phyloP scores from a whole-genome alignment of 2,888 invertebrate genomes.

The Schizotus pectinicornis region DNA sequence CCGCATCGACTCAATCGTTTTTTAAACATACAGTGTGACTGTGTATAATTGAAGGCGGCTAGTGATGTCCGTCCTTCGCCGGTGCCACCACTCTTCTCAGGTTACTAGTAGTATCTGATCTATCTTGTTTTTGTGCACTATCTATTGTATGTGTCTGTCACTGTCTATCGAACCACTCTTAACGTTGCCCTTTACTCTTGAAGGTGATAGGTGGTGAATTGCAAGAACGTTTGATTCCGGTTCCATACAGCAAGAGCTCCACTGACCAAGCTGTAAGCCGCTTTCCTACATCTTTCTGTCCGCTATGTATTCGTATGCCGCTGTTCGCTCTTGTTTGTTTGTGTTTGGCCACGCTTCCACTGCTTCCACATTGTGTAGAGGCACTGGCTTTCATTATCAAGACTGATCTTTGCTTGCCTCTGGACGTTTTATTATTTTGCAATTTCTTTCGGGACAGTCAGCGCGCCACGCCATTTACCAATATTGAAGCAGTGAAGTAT shows the following conservation, averaged over 20 bases:
- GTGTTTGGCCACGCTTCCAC: conserved; percentile 53
- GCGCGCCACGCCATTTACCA: conserved; percentile 30
- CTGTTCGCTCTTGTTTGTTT: conserved; percentile 58
- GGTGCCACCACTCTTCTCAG: conserved; percentile 42
- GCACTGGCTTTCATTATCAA: conserved; percentile 33
- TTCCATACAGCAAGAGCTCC: conserved; percentile 99
- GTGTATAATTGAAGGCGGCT: not conserved
- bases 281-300: conserved; percentile 66
- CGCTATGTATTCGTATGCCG: conserved; percentile 59
- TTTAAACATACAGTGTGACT: not conserved
- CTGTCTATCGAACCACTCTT: conserved; percentile 70
- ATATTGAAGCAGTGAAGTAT: conserved; percentile 47
- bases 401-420: conserved; percentile 29
- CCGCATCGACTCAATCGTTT: not conserved
- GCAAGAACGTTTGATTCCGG: conserved; percentile 99
- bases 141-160: conserved; percentile 60
- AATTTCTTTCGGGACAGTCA: conserved; percentile 10
- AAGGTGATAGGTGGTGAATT: conserved; percentile 99
- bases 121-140: conserved; percentile 60
- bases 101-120: conserved; percentile 62
- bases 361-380: conserved; percentile 52
- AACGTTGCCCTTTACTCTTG: conserved; percentile 89
- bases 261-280: conserved; percentile 99
- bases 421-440: conserved; percentile 22
- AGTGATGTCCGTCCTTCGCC: conserved; percentile 22